Conservation (phyloP, 2,113 vertebrate species). For the Archocentrus centrarchus region DNA sequence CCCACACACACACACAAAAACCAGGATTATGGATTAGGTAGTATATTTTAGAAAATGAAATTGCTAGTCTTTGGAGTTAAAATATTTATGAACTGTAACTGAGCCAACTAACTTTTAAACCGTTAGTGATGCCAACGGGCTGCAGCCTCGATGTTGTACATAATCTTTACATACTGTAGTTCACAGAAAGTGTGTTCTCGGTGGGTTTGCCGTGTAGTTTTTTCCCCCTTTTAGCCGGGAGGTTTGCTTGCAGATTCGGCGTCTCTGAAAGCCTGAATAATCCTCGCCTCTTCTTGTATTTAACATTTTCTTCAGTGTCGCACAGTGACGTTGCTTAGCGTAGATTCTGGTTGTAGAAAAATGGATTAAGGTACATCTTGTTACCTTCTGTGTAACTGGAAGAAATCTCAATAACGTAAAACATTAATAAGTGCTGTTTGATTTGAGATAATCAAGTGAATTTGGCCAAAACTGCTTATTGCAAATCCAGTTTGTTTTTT, state of each 20-base stretch:
- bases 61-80: constrained; percentile 49
- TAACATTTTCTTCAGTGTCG: constrained; percentile 54
- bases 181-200: constrained; percentile 7
- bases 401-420: neutral
- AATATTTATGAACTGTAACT: constrained; percentile 78
- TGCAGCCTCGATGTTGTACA: constrained; percentile 75
- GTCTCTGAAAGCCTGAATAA: constrained; percentile 8
- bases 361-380: constrained; percentile 33
- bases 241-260: constrained; percentile 38
- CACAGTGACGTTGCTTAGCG: constrained; percentile 43
- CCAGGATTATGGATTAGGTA: constrained; percentile 19
- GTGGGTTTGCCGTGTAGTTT: constrained; percentile 32
- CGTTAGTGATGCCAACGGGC: constrained; percentile 62
- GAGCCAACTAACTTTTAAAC: constrained; percentile 73
- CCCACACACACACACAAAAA: neutral
- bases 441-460: constrained; percentile 9
- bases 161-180: constrained; percentile 39
- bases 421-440: neutral
- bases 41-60: constrained; percentile 29
- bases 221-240: constrained; percentile 2
- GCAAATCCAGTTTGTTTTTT: constrained; percentile 20
- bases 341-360: constrained; percentile 43
- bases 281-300: constrained; percentile 35
- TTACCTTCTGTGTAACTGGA: constrained; percentile 54
- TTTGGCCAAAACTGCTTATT: constrained; percentile 8